Evolutionary conservation across 1,140 invertebrate species (phyloP), one percentile per base, ranked within the genome.

Genomic region (Drosophila leontia): DNA sequence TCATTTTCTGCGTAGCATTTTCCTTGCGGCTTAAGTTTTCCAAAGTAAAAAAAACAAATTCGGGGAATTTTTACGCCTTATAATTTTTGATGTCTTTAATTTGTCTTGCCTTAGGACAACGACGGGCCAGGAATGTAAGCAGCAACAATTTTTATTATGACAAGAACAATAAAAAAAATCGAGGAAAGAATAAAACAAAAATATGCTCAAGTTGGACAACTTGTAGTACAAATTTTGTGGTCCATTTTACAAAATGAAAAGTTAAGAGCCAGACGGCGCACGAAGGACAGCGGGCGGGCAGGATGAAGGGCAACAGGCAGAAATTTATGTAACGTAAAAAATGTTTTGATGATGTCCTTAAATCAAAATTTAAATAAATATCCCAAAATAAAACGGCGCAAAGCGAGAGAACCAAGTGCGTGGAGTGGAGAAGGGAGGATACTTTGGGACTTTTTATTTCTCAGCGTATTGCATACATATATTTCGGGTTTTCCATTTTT

Each of bases 311-410:
- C 65, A 78, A 74, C 67, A 75, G 81, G 65, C 75, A 72, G 32
- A 42, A 84, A 90, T 90, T 85, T 88, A 85, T 90, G 85, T 81
- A 88, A 88, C 81, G 85, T 88, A 88, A 85, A 88, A 88, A 82
- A 78, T 79, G 68, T 71, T 79, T 88, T 88, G 85, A 88, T 90
- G 85, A 90, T 88, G 86, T 88, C 85, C 85, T 90, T 88, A 90
- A 88, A 88, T 88, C 85, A 88, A 88, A 88, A 88, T 85, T 88
- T 88, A 88, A 88, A 88, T 85, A 88, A 91, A 85, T 88, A 90
- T 81, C 63, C 68, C 67, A 61, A 83, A 82, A 82, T 75, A 75
- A 83, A 81, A 61, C 57, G 35, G 60, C 29, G 34, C 15, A 48
- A 9, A 35, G 19, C n/a, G 11, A 51, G n/a, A 50, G 39, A 19